Evolutionary conservation across 1,140 invertebrate species (phyloP).

Genomic region (Scaptodrosophila lebanonensis): DNA sequence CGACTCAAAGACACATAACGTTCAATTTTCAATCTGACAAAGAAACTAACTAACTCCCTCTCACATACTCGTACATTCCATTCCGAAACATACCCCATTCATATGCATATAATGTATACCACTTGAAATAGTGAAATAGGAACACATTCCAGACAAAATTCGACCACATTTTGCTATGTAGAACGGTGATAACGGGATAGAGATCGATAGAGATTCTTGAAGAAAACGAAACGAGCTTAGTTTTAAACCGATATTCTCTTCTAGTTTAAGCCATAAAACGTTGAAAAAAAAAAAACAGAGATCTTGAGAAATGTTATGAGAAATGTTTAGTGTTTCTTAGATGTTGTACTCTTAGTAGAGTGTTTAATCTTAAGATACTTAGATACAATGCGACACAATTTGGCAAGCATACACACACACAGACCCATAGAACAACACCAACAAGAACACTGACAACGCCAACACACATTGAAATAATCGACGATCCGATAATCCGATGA

Average conservation of each 20-base stretch:
- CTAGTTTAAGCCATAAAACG: constrained; percentile 64
- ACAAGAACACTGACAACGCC: constrained; percentile 37
- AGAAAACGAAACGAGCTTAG: constrained; percentile 60
- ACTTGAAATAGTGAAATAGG: no score
- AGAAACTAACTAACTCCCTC: constrained; percentile 4
- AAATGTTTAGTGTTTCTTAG: constrained; percentile 22
- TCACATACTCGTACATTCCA: constrained; percentile 6
- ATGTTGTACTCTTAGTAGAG: constrained; percentile 34
- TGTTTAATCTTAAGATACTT: constrained; percentile 45
- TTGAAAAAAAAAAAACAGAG: constrained; percentile 43
- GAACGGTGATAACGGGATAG: constrained; percentile 58
- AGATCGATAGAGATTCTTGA: constrained; percentile 52
- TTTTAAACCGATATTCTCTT: constrained; percentile 60
- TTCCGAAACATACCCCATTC: constrained; percentile 30
- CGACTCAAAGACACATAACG: constrained; percentile 16
- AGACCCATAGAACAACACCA: constrained; percentile 23
- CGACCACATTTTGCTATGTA: constrained; percentile 45
- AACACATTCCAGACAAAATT: neutral
- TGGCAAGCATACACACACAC: constrained; percentile 44
- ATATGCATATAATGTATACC: constrained; percentile 6
- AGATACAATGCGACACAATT: constrained; percentile 68
- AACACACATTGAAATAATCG: constrained; percentile 23
- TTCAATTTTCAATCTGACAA: constrained; percentile 1
- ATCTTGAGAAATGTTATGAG: constrained; percentile 44
- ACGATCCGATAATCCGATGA: constrained; percentile 27